These are phyloP conservation scores for Caenorhabditis macrosperma DNA, from an alignment of 2,888 invertebrate genomes.

Conservation along the genomic window DNA sequence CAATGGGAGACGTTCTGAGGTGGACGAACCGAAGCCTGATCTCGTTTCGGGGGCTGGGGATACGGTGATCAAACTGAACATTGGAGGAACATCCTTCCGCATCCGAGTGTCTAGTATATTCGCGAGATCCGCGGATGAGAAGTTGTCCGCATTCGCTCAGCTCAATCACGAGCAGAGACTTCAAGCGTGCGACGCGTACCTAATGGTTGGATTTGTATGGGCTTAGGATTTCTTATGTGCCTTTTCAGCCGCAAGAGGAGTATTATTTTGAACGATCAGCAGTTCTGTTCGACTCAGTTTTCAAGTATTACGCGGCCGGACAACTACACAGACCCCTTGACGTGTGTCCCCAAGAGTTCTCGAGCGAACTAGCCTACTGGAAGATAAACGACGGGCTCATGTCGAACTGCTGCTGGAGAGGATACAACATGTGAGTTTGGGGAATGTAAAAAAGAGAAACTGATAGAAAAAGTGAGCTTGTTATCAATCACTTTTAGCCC, in stretches of 20 bases:
- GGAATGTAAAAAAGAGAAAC: neutral
- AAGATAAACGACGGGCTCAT: constrained; percentile 72
- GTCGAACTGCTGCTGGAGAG: constrained; percentile 74
- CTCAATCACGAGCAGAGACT: constrained; percentile 65
- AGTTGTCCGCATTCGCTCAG: constrained; percentile 66
- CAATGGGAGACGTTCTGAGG: constrained; percentile 54
- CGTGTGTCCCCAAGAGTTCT: constrained; percentile 71
- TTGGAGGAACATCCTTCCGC: constrained; percentile 72
- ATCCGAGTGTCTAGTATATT: constrained; percentile 67
- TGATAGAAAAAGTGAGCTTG: constrained; percentile 4
- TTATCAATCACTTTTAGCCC: constrained; percentile 37
- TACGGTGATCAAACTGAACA: constrained; percentile 67
- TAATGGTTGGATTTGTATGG: constrained; percentile 52
- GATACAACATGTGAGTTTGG: constrained; percentile 70
- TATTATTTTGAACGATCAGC: constrained; percentile 79
- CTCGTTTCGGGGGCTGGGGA: constrained; percentile 69
- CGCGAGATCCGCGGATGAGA: constrained; percentile 62
- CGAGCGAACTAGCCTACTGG: constrained; percentile 74
- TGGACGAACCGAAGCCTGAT: constrained; percentile 51
- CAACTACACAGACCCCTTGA: constrained; percentile 74
- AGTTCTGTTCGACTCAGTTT: constrained; percentile 75
- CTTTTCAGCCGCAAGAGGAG: constrained; percentile 71
- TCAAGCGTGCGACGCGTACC: constrained; percentile 64
- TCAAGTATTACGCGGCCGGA: constrained; percentile 76
- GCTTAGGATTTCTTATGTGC: neutral